These are phyloP conservation scores for Aphodius sticticus DNA, from an alignment of 2,888 invertebrate species.

Conservation along the genomic window DNA sequence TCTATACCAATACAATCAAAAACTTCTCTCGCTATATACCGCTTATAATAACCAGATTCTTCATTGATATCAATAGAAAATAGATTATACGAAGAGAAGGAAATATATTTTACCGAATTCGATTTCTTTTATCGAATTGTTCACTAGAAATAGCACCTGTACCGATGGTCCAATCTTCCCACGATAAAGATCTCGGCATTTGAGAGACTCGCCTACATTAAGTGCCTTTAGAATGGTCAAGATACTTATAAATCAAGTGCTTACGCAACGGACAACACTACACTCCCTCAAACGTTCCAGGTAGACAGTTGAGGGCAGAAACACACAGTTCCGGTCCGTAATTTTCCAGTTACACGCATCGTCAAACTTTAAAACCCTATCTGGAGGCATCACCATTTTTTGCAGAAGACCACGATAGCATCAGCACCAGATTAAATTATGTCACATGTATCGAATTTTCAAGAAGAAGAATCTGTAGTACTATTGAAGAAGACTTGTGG, in stretches of 20 bases:
- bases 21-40: too few relatives aligned
- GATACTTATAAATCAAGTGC: neutral
- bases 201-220: neutral
- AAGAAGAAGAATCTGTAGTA: neutral
- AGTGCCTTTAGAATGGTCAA: neutral
- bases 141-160: neutral
- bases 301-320: neutral
- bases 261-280: neutral
- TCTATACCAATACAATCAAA: too few relatives aligned
- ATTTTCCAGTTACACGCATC: slow-evolving; percentile 4
- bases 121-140: neutral
- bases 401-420: neutral
- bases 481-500: neutral
- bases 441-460: neutral
- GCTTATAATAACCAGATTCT: neutral
- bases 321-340: neutral
- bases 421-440: neutral
- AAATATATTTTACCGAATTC: neutral
- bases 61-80: neutral
- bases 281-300: neutral
- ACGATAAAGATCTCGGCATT: neutral
- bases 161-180: neutral
- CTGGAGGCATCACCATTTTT: neutral
- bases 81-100: neutral
- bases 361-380: neutral